Percentiles rank a stretch among this genome's conserved stretches.
These are phyloP conservation scores for Sebastiscus albofasciatus DNA, from an alignment of 2,797 vertebrate genomes.

Conservation along the genomic window DNA sequence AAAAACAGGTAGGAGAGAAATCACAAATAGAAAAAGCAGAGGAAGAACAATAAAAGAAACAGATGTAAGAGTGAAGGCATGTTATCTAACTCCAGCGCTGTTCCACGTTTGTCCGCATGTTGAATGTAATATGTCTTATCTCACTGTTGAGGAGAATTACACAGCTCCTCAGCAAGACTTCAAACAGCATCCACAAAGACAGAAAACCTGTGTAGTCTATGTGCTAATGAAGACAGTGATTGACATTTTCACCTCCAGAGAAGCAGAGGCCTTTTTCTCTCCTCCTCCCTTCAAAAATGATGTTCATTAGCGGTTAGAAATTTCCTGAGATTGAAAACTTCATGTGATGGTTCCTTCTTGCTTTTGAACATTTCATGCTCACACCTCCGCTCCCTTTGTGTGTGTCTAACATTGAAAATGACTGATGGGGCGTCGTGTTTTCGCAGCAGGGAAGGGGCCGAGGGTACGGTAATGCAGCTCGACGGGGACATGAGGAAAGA, in stretches of 20 bases:
- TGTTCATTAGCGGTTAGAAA: conserved; percentile 16
- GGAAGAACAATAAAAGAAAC: conserved; percentile 21
- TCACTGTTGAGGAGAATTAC: conserved; percentile 29
- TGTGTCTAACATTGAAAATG: conserved; percentile 41
- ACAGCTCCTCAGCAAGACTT: conserved; percentile 26
- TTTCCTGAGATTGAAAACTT: conserved; percentile 30
- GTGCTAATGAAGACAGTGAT: conserved; percentile 58
- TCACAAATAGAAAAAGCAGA: conserved; percentile 45
- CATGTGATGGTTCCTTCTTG: conserved; percentile 1
- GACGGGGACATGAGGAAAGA: conserved; percentile 56
- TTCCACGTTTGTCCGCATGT: conserved; percentile 1
- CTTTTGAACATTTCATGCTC: conserved; percentile 8
- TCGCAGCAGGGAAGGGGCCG: conserved; percentile 12
- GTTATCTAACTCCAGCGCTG: conserved; percentile 43
- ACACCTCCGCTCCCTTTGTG: conserved; percentile 24
- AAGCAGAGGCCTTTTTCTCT: conserved; percentile 13
- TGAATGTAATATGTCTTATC: conserved; percentile 25
- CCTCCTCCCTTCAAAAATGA: background rate
- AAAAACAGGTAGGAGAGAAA: conserved; percentile 28
- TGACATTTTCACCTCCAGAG: conserved; percentile 45
- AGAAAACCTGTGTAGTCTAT: conserved; percentile 11
- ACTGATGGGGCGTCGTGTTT: conserved; percentile 41
- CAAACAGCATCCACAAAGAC: conserved; percentile 14
- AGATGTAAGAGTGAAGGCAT: background rate
- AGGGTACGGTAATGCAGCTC: conserved; percentile 18